These are phyloP conservation scores for Rhinichthys klamathensis DNA, from an alignment of 2,113 vertebrate species.

Conservation along the genomic window DNA sequence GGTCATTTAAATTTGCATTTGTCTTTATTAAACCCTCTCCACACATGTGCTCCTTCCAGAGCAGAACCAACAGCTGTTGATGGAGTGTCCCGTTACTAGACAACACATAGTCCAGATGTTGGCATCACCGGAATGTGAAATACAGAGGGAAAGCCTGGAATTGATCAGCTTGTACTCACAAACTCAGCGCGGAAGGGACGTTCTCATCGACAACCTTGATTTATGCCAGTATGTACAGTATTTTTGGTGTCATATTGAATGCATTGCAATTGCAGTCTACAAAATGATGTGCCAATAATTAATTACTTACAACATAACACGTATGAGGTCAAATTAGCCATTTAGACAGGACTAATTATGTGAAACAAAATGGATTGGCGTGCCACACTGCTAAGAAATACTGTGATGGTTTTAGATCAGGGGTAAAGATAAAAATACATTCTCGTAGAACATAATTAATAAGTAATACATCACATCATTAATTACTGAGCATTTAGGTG, in stretches of 20 bases:
- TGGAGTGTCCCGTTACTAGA: constrained; percentile 65
- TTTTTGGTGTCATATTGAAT: background rate
- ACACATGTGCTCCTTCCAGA: constrained; percentile 71
- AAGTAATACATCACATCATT: too few relatives aligned
- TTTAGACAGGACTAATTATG: background rate
- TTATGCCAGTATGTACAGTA: constrained; percentile 73
- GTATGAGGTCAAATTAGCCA: background rate
- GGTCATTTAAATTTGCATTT: constrained; percentile 18
- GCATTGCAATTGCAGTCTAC: background rate
- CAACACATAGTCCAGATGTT: constrained; percentile 75
- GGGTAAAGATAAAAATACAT: too few relatives aligned
- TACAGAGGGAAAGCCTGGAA: constrained; percentile 76
- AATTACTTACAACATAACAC: background rate
- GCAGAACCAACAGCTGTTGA: constrained; percentile 83
- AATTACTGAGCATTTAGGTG: too few relatives aligned
- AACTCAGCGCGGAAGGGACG: constrained; percentile 67
- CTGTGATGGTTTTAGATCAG: too few relatives aligned
- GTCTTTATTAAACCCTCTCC: constrained; percentile 17
- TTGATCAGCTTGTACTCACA: constrained; percentile 76
- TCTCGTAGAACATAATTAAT: too few relatives aligned
- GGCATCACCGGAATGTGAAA: constrained; percentile 56
- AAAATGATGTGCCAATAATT: background rate
- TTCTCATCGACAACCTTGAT: constrained; percentile 76
- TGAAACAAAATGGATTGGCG: background rate
- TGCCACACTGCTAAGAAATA: too few relatives aligned